Evolutionary conservation across 2,888 invertebrate genomes (phyloP).

Genomic region (Sphecodes monilicornis): DNA sequence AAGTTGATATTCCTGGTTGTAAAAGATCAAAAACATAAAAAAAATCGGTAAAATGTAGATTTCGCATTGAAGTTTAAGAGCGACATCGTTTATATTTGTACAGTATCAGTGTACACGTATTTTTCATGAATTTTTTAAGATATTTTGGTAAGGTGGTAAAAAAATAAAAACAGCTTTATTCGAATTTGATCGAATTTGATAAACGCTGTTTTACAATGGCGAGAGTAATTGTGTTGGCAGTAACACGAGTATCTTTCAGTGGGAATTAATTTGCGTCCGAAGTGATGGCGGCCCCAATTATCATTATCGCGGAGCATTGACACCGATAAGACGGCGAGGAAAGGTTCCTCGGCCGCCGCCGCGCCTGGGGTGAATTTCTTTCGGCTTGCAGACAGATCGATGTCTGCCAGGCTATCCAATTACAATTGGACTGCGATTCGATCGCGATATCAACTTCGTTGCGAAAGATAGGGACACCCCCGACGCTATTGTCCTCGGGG

Average conservation of each 20-base stretch:
- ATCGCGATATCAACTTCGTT: slow-evolving; percentile 69
- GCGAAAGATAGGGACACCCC: slow-evolving; percentile 63
- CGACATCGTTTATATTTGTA: too few species aligned
- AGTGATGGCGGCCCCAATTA: slow-evolving; percentile 27
- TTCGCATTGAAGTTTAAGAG: too few species aligned
- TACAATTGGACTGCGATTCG: slow-evolving; percentile 71
- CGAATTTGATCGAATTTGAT: not conserved
- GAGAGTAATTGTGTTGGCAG: not conserved
- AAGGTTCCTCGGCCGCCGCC: not conserved
- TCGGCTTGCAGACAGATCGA: slow-evolving; percentile 17
- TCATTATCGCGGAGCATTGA: slow-evolving; percentile 40
- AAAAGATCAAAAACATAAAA: too few species aligned
- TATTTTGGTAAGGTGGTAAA: too few species aligned
- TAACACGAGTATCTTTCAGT: not conserved
- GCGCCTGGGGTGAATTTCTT: slow-evolving; percentile 17
- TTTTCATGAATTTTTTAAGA: too few species aligned
- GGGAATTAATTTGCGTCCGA: not conserved
- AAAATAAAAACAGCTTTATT: not conserved
- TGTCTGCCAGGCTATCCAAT: slow-evolving; percentile 64
- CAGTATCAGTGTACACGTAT: too few species aligned
- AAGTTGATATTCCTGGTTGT: too few species aligned
- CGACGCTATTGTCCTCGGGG: slow-evolving; percentile 63
- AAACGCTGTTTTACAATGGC: not conserved
- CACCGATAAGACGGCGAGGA: slow-evolving; percentile 39
- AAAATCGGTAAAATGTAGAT: too few species aligned